Percentiles rank a stretch among this genome's conserved stretches.
These are phyloP conservation scores for Harpalus rubripes DNA, from an alignment of 2,888 invertebrate species.

Conservation along the genomic window DNA sequence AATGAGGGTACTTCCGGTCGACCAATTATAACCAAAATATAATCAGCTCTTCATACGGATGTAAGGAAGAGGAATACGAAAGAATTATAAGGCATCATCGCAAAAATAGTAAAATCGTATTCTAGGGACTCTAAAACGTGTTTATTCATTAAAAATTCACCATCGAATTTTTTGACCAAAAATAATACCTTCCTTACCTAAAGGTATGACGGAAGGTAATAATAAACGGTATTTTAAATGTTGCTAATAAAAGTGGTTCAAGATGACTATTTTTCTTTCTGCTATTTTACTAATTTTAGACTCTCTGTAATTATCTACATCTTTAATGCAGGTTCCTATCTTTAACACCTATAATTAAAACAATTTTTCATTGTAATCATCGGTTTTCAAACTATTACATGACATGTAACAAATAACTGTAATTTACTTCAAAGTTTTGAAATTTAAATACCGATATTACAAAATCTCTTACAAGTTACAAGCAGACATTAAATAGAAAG, in stretches of 20 bases:
- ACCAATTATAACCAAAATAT: too few relatives aligned
- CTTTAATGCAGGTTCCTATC: not conserved
- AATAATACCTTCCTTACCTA: too few relatives aligned
- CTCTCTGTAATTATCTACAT: not conserved
- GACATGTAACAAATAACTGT: slow-evolving; percentile 22
- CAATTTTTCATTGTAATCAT: not conserved
- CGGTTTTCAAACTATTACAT: slow-evolving; percentile 11
- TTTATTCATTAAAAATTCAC: too few relatives aligned
- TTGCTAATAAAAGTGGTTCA: not conserved
- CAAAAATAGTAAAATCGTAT: too few relatives aligned
- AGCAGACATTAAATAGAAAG: slow-evolving; percentile 48
- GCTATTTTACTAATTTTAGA: not conserved
- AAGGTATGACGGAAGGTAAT: too few relatives aligned
- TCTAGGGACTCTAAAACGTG: too few relatives aligned
- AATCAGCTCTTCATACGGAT: too few relatives aligned
- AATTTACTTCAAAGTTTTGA: slow-evolving; percentile 34
- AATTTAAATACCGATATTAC: slow-evolving; percentile 44
- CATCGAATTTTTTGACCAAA: too few relatives aligned
- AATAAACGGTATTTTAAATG: too few relatives aligned
- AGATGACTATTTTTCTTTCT: not conserved
- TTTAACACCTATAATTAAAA: not conserved
- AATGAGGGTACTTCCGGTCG: too few relatives aligned
- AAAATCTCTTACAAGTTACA: slow-evolving; percentile 10
- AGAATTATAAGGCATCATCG: too few relatives aligned
- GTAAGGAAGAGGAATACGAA: too few relatives aligned